These are phyloP conservation scores for Apteryx owenii DNA, from an alignment of 2,113 vertebrate species.

Conservation along the genomic window DNA sequence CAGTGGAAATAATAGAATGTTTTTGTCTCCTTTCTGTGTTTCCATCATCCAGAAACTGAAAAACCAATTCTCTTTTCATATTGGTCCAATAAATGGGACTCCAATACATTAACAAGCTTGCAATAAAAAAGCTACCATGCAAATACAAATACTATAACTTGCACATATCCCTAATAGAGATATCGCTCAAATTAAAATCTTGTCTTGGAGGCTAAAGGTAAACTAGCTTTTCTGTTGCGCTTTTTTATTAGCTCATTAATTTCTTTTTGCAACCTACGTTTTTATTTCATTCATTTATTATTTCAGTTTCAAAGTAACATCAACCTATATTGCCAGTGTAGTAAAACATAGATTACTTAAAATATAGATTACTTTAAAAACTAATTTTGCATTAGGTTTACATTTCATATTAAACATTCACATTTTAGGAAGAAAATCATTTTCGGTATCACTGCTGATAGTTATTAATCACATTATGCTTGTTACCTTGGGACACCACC, in stretches of 20 bases:
- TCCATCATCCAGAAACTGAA: neutral
- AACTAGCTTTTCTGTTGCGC: slow-evolving; percentile 28
- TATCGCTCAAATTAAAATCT: slow-evolving; percentile 58
- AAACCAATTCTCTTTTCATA: slow-evolving; percentile 1
- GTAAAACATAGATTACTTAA: slow-evolving; percentile 4
- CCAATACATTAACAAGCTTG: neutral
- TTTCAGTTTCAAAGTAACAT: slow-evolving; percentile 22
- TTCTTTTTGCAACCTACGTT: slow-evolving; percentile 3
- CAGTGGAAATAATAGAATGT: neutral
- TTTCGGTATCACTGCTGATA: slow-evolving; percentile 11
- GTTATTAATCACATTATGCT: slow-evolving; percentile 16
- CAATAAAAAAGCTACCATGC: slow-evolving; percentile 14
- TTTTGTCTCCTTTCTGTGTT: neutral
- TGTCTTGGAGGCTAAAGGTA: slow-evolving; percentile 49
- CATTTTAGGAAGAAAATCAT: slow-evolving; percentile 20
- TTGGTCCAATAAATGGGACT: neutral
- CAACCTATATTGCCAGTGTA: neutral
- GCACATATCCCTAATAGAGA: neutral
- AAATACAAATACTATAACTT: slow-evolving; percentile 15
- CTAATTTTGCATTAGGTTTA: slow-evolving; percentile 30
- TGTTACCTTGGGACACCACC: neutral
- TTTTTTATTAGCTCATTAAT: slow-evolving; percentile 64
- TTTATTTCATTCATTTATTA: slow-evolving; percentile 44
- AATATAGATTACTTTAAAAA: slow-evolving; percentile 21
- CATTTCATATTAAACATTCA: slow-evolving; percentile 27